Evolutionary conservation across 2,888 invertebrate species (phyloP).

Genomic region (Achlya flavicornis): DNA sequence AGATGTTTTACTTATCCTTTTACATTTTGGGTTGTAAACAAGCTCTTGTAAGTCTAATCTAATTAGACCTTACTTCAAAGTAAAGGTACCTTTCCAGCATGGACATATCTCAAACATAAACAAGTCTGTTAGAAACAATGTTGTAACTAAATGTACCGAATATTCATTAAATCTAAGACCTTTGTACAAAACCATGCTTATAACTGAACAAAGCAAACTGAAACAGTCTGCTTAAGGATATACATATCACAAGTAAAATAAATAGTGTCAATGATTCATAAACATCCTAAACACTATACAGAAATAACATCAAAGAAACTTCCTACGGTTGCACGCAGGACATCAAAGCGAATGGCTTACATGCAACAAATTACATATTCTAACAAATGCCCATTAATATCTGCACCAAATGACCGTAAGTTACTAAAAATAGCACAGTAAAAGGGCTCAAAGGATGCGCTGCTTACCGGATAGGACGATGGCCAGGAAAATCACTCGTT

Average conservation of each 20-base stretch:
- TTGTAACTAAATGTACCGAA: neutral
- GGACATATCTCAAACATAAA: too few relatives aligned
- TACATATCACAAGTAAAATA: neutral
- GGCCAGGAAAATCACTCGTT: constrained; percentile 58
- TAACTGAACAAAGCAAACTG: neutral
- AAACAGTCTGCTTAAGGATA: neutral
- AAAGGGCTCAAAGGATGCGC: constrained; percentile 65
- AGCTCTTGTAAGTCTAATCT: too few relatives aligned
- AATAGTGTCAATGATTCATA: constrained; percentile 5
- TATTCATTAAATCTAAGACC: neutral
- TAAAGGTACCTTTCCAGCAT: too few relatives aligned
- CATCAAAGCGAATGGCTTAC: constrained; percentile 47
- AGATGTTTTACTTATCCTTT: too few relatives aligned
- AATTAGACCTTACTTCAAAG: too few relatives aligned
- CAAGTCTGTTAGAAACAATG: neutral
- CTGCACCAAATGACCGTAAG: constrained; percentile 69
- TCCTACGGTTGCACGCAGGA: constrained; percentile 28
- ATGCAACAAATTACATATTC: constrained; percentile 45
- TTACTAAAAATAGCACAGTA: constrained; percentile 69
- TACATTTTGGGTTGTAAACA: too few relatives aligned
- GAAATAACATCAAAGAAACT: constrained; percentile 46
- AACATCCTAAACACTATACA: constrained; percentile 27
- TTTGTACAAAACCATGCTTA: too few relatives aligned
- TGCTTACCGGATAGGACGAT: constrained; percentile 75
- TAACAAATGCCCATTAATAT: constrained; percentile 70